phyloP scores from a whole-genome alignment of 2,113 vertebrate genomes.

The Ceyx melanurus region DNA sequence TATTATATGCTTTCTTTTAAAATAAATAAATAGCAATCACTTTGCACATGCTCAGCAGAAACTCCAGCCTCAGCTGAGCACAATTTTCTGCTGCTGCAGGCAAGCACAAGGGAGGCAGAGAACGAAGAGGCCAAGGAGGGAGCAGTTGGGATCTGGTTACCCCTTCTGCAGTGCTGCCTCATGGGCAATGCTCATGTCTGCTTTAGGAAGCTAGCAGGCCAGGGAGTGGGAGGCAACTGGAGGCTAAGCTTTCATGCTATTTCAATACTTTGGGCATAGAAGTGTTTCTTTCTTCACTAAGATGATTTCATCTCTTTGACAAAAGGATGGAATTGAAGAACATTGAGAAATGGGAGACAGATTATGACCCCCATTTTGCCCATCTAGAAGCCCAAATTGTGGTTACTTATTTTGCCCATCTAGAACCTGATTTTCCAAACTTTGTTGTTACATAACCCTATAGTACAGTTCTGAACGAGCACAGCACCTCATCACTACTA shows the following conservation, averaged over 20 bases:
- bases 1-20: neutral
- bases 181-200: neutral
- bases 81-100: neutral
- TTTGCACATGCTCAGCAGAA: neutral
- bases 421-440: neutral
- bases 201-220: neutral
- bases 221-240: neutral
- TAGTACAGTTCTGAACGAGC: neutral
- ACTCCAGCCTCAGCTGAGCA: neutral
- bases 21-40: neutral
- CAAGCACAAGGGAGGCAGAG: neutral
- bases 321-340: neutral
- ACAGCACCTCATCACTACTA: neutral
- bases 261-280: neutral
- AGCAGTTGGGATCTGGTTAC: neutral
- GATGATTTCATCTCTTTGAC: neutral
- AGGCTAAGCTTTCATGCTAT: neutral
- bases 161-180: neutral
- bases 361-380: neutral
- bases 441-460: neutral
- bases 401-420: neutral
- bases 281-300: neutral
- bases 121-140: neutral
- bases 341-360: neutral
- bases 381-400: neutral